A percentile compares a stretch with the other conserved stretches of the same genome.
These are phyloP conservation scores for Agrochola circellaris DNA, from an alignment of 2,888 invertebrate genomes.

Conservation along the genomic window DNA sequence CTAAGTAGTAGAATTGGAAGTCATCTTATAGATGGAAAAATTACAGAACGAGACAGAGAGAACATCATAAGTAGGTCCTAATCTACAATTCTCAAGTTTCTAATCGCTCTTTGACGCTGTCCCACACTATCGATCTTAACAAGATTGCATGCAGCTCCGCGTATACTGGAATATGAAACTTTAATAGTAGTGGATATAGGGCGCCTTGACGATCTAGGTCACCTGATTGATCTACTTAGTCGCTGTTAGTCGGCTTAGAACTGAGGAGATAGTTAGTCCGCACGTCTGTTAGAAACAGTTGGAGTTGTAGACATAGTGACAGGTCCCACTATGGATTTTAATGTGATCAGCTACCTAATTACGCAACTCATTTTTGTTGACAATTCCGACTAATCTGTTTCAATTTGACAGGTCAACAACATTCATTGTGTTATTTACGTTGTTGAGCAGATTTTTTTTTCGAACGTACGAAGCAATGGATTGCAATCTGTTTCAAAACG, in stretches of 20 bases:
- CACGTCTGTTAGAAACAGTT: no score
- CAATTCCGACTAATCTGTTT: no score
- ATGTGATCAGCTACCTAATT: no score
- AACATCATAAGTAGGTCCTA: not conserved
- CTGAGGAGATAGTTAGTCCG: conserved; percentile 12
- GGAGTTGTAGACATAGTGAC: not conserved
- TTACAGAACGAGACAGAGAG: not conserved
- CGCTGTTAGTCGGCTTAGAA: conserved; percentile 21
- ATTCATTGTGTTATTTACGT: no score
- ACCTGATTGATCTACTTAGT: conserved; percentile 3
- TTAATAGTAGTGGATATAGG: conserved; percentile 24
- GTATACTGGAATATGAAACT: conserved; percentile 23
- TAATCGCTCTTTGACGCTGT: conserved; percentile 24
- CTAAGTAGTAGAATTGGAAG: not conserved
- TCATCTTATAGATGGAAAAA: not conserved
- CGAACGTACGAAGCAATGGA: no score
- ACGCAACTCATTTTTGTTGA: no score
- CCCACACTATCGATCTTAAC: conserved; percentile 14
- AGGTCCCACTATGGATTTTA: not conserved
- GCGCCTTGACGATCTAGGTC: conserved; percentile 31
- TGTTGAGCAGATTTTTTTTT: no score
- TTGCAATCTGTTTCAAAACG: no score
- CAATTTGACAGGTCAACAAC: no score
- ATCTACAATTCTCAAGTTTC: conserved; percentile 11
- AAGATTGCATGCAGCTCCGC: conserved; percentile 24